A percentile compares a stretch with the other conserved stretches of the same genome.
phyloP scores from a whole-genome alignment of 1,140 invertebrate species.

The Acromyrmex charruanus region DNA sequence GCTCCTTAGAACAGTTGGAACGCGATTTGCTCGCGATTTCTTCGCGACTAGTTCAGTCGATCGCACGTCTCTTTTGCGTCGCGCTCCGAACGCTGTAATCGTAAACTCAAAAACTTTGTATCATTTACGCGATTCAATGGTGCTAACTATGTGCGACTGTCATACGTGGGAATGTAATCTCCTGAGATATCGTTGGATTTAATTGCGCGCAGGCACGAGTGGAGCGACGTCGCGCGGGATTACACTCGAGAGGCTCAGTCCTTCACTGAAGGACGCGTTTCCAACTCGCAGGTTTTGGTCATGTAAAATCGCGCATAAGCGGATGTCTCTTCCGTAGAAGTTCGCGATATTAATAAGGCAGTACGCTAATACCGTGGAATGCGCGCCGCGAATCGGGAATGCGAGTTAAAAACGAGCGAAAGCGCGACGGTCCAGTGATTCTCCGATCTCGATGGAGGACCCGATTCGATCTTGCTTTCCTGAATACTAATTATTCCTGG shows the following conservation, averaged over 20 bases:
- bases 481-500: slow-evolving; percentile 62
- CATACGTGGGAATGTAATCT: slow-evolving; percentile 32
- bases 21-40: slow-evolving; percentile 9
- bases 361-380: slow-evolving; percentile 53
- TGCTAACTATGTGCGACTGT: not conserved
- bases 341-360: slow-evolving; percentile 65
- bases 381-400: slow-evolving; percentile 49
- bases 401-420: slow-evolving; percentile 11
- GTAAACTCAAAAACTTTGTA: slow-evolving; percentile 26
- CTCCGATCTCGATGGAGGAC: slow-evolving; percentile 38
- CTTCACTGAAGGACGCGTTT: slow-evolving; percentile 23
- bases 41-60: not conserved
- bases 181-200: slow-evolving; percentile 51
- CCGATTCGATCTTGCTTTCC: slow-evolving; percentile 12
- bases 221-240: slow-evolving; percentile 24
- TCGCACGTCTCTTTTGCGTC: not conserved
- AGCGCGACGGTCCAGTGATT: slow-evolving; percentile 36
- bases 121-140: slow-evolving; percentile 42
- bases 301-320: slow-evolving; percentile 42
- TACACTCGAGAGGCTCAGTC: slow-evolving; percentile 5
- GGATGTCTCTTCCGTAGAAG: slow-evolving; percentile 29
- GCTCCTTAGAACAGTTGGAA: not conserved
- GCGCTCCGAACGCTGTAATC: not conserved
- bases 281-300: slow-evolving; percentile 15
- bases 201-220: slow-evolving; percentile 44